Evolutionary conservation across 2,113 vertebrate genomes (phyloP), one percentile per base, ranked within the genome.

Genomic region (Onychostruthus taczanowskii): DNA sequence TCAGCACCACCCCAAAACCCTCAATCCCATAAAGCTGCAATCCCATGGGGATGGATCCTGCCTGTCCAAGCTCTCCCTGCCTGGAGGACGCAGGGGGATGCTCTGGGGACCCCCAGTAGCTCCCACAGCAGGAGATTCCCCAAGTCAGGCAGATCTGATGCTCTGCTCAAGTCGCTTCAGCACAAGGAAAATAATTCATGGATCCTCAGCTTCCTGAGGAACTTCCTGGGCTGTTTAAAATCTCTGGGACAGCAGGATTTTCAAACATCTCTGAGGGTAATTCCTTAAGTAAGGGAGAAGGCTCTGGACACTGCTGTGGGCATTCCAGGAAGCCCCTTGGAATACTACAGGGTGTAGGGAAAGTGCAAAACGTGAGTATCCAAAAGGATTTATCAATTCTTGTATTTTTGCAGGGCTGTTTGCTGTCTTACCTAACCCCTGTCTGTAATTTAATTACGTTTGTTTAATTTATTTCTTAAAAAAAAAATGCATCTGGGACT

Each of bases 381-480:
- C 61, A 9, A 63, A 50, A 84, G 43, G 74, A 35, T 90, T 90
- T 87, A 33, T 67, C 87, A 62, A 7, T n/a, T 63, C 44, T 43
- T 33, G 30, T 50, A 3, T 35, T 44, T 39, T 64, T 46, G 12
- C 58, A 1, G 22, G 50, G 67, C 37, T 94, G 69, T 93, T 77
- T 84, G 64, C 84, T 93, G 87, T 87, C 58, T 81, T 94, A 91
- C 93, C 90, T 92, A 93, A 93, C 83, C 87, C 50, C 43, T 37
- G 62, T n/a, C n/a, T 49, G 77, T 95, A 94, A 96, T 86, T 96
- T 47, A 84, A 96, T 97, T 95, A 96, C 47, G 44, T 78, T 84
- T 90, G 93, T 95, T 96, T 95, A 82, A 96, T 96, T 96, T 95
- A 18, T 94, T 87, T 91, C 67, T 83, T 94, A 19, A 33, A 79